Evolutionary conservation across 2,888 invertebrate genomes (phyloP), one percentile per base, ranked within the genome.

Genomic region (Drosophila pseudotakahashii): DNA sequence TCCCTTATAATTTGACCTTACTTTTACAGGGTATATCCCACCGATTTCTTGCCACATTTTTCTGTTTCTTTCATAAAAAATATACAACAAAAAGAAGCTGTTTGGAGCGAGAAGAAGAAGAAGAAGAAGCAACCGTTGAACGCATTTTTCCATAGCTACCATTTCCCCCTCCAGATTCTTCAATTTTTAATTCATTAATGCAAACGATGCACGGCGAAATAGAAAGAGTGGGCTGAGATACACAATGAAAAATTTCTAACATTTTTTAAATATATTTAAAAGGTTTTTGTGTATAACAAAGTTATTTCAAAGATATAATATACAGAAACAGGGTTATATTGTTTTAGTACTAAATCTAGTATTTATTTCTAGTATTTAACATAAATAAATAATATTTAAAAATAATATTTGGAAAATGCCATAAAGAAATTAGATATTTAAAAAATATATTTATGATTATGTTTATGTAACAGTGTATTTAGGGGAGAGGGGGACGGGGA

Each of bases 171-270:
- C 37, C 44, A 16, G 26, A 63, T 36, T 63, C 60, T 54, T 51
- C 45, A 54, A 47, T 73, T 50, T 75, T 74, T 68, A 68, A 80
- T 85, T 85, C 82, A 81, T 81, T 81, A 81, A 81, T 81, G 77
- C 85, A 74, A 69, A 52, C 50, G 64, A 45, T 67, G 67, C 45
- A 45, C 37, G 9, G 42, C 36, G 7, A 64, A 34, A 32, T n/a
- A 32, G 41, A 14, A 16, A 37, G 37, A 26, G 32, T 32, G 7
- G 0, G 26, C 5, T 26, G 6, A 3, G 2, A 10, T 36, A 44
- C 60, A 60, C 34, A 11, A 16, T 19, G 19, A 42, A 42, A 9
- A 42, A 9, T 11, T 3, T 42, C 2, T 2, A 19, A 10, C 0
- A 5, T 19, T 19, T 7, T 1, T 37, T 37, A 5, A 19, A 19